phyloP scores from a whole-genome alignment of 2,113 vertebrate genomes.

The Channa argus region DNA sequence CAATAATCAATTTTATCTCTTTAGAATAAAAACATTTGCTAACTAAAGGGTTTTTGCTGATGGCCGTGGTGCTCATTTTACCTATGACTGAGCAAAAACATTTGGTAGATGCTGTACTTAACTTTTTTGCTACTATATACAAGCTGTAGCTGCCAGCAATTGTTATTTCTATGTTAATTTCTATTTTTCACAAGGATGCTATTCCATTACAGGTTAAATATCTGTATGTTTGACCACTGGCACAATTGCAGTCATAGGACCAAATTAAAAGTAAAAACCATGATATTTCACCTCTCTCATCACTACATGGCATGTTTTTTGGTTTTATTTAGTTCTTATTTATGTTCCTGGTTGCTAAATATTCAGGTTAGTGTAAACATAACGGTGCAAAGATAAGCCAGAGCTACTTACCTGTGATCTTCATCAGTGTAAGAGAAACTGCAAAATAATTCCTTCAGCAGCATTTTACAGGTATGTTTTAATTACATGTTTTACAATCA shows the following conservation, averaged over 20 bases:
- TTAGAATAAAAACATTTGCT: too few relatives aligned
- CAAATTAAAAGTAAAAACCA: background rate
- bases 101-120: background rate
- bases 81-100: background rate
- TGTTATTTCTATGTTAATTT: too few relatives aligned
- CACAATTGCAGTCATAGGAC: background rate
- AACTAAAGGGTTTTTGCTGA: too few relatives aligned
- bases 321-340: background rate
- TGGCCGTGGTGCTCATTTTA: background rate
- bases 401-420: slow-evolving; percentile 15
- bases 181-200: too few relatives aligned
- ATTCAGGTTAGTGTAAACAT: background rate
- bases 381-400: background rate
- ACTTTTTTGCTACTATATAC: too few relatives aligned
- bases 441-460: slow-evolving; percentile 46
- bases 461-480: slow-evolving; percentile 75
- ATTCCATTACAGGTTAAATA: too few relatives aligned
- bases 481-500: slow-evolving; percentile 85
- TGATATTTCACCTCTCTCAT: background rate
- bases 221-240: too few relatives aligned
- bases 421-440: background rate
- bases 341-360: too few relatives aligned
- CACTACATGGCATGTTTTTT: background rate
- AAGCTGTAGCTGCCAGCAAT: background rate
- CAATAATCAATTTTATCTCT: too few relatives aligned